Evolutionary conservation across 2,888 invertebrate species (phyloP).

Genomic region (Corythucha ciliata): DNA sequence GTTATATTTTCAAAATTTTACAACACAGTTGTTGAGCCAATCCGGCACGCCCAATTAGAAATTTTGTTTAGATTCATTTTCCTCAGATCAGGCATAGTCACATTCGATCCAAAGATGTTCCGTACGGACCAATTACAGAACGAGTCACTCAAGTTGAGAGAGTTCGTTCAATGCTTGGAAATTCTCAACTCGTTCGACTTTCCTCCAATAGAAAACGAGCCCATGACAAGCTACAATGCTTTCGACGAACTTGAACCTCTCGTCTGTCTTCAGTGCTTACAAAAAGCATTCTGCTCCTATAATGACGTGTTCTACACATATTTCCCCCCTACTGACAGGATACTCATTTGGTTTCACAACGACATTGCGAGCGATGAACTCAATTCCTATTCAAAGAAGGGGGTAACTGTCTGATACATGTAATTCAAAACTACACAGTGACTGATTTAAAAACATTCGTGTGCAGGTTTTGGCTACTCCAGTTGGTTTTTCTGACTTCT

Average conservation of each 20-base stretch:
- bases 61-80: too few relatives aligned
- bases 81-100: too few relatives aligned
- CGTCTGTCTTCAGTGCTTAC: not conserved
- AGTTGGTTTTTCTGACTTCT: not conserved
- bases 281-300: not conserved
- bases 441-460: too few relatives aligned
- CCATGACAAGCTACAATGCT: not conserved
- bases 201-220: not conserved
- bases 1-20: too few relatives aligned
- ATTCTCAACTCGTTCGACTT: not conserved
- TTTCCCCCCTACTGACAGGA: not conserved
- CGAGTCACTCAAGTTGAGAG: not conserved
- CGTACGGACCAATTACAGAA: too few relatives aligned
- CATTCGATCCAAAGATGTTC: too few relatives aligned
- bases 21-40: too few relatives aligned
- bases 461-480: not conserved
- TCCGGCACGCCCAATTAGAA: too few relatives aligned
- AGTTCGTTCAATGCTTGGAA: not conserved
- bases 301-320: not conserved
- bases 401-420: too few relatives aligned
- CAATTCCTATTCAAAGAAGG: not conserved
- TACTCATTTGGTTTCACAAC: conserved; percentile 1
- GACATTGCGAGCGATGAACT: not conserved
- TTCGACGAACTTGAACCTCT: not conserved
- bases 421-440: too few relatives aligned